A percentile compares a stretch with the other conserved stretches of the same genome.
Evolutionary conservation across 2,113 vertebrate species (phyloP).

Genomic region (Chauna torquata): DNA sequence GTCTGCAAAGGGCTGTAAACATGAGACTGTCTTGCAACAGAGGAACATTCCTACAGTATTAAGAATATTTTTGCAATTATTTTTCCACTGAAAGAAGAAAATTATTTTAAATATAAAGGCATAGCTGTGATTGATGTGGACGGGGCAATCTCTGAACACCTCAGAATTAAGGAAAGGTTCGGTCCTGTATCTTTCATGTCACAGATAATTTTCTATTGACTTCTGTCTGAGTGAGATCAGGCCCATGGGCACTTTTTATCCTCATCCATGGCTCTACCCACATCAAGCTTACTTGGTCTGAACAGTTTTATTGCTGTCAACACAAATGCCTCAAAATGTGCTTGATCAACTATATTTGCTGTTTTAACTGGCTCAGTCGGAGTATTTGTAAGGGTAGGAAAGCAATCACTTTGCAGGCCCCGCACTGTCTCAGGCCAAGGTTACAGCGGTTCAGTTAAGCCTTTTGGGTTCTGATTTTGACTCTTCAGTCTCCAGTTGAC

Average conservation of each 20-base stretch:
- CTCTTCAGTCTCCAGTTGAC: background rate
- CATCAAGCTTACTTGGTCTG: background rate
- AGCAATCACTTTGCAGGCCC: background rate
- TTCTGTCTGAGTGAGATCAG: background rate
- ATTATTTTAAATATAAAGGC: background rate
- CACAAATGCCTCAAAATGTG: background rate
- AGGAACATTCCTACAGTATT: background rate
- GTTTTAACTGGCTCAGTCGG: background rate
- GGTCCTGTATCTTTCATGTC: background rate
- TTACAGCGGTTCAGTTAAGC: background rate
- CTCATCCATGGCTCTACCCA: background rate
- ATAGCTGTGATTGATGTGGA: background rate
- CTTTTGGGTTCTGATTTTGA: background rate
- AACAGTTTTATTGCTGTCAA: background rate
- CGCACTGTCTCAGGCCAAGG: background rate
- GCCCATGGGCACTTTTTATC: background rate
- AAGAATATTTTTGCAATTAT: background rate
- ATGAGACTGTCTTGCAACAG: background rate
- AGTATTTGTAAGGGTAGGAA: background rate
- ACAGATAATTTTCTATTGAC: background rate
- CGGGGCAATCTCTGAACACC: background rate
- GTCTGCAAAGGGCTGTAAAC: background rate
- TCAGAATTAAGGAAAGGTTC: background rate
- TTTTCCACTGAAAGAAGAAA: background rate
- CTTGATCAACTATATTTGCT: background rate